Base-by-base conservation (phyloP, 2,113 vertebrate species). In the Gobio gobio region DNA sequence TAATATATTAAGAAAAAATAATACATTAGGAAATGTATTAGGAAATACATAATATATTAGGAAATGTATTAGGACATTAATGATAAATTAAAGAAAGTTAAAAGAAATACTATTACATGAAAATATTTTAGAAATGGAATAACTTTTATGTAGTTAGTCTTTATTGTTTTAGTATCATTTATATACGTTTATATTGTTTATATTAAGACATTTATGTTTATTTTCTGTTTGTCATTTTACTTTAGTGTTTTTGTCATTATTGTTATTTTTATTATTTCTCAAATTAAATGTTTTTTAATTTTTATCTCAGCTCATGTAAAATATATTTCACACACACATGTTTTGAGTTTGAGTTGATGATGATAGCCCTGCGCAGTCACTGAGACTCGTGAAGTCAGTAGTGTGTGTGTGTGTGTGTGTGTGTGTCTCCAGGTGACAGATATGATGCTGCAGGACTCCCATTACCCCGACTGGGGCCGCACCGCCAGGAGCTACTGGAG, bases 401-500 rank as follows among this genome's bases (percentile, higher is more conserved):
- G 22, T 18, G 29, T 12, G 33, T 70, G 66, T 59, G n/a, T n/a
- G n/a, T n/a, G n/a, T n/a, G 10, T 59, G 58, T 59, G 9, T 18
- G 47, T 51, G 16, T 51, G 49, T 79, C 49, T 90, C 6, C 86
- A 5, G 98, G 98, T 99, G 88, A 99, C 98, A 10, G 98, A 99
- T 83, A 99, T 99, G 98, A 99, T 99, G 98, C 97, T 99, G 81
- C 98, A 99, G 90, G 98, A 99, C 89, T 95, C 96, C 51, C 94
- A 96, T 24, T 99, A 99, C 76, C 97, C 98, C 85, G 95, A 97
- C 20, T 99, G 98, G 98, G 98, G 96, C 49, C 97, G 95, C 89
- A 94, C 96, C 6, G 96, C 96, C 51, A 95, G 98, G 92, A 94
- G 94, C 83, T 98, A 99, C 91, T 99, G 98, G 98, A 99, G 97